These are phyloP conservation scores for Mellivora capensis DNA, from an alignment of 2,113 vertebrate species.

Conservation along the genomic window DNA sequence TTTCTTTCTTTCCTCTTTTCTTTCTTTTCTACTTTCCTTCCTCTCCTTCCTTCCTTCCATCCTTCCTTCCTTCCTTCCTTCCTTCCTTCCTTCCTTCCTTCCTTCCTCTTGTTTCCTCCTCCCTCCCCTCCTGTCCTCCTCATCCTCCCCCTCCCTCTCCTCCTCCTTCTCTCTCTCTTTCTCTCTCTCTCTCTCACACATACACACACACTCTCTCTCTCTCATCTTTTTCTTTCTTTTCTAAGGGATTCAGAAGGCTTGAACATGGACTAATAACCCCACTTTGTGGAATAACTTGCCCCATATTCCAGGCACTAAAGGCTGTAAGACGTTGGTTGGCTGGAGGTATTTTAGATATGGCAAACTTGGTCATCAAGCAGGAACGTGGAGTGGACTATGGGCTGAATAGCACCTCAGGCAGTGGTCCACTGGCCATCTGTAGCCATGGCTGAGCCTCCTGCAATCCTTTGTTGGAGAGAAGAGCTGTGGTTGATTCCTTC, in stretches of 20 bases:
- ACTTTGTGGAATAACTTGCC: not conserved
- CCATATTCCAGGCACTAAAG: not conserved
- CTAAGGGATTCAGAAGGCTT: not conserved
- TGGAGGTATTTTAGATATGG: not conserved
- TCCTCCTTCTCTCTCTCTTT: fast-evolving
- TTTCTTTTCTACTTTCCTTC: too few species aligned
- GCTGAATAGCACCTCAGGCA: fast-evolving
- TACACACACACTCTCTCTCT: not conserved
- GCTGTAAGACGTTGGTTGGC: not conserved
- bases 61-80: fast-evolving
- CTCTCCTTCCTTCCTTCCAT: fast-evolving
- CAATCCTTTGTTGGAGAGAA: not conserved
- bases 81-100: fast-evolving
- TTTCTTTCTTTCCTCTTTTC: too few species aligned
- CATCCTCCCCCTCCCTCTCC: not conserved
- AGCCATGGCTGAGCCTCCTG: not conserved
- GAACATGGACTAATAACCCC: not conserved
- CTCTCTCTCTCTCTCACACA: fast-evolving
- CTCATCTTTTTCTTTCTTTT: not conserved
- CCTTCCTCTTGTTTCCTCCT: not conserved
- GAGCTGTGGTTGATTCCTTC: not conserved
- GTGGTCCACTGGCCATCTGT: not conserved
- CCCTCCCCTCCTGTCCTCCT: fast-evolving
- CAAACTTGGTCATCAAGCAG: not conserved
- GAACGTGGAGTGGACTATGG: too few species aligned